Percentiles rank a stretch among this genome's conserved stretches.
Evolutionary conservation across 2,797 vertebrate species (phyloP).

Genomic region (Clarias fuscus): DNA sequence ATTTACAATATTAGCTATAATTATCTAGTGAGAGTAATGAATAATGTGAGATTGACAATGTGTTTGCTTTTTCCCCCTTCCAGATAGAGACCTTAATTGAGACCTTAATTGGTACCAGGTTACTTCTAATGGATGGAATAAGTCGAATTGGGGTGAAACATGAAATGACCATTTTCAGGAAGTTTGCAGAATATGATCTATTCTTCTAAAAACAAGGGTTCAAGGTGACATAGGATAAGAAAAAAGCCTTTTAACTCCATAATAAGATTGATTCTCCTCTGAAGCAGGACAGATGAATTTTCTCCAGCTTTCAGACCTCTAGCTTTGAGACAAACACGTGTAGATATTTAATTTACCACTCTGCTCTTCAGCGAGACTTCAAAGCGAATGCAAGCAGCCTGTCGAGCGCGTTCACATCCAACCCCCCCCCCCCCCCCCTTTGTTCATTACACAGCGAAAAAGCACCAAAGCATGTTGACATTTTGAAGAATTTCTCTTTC

Average conservation of each 20-base stretch:
- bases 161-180: background rate
- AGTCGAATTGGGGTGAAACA: background rate
- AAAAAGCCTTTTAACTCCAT: background rate
- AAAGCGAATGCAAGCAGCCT: background rate
- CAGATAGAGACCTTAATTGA: background rate
- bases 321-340: background rate
- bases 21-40: background rate
- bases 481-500: constrained; percentile 15
- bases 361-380: constrained; percentile 14
- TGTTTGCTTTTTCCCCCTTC: background rate
- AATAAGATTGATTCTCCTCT: background rate
- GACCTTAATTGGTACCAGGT: constrained; percentile 3
- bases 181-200: background rate
- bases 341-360: constrained; percentile 25
- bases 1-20: background rate
- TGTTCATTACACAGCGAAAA: constrained; percentile 25
- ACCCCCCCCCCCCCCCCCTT: background rate
- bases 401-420: background rate
- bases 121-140: background rate
- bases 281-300: background rate
- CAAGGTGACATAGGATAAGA: background rate
- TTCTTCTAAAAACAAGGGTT: background rate
- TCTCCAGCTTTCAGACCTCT: constrained; percentile 10
- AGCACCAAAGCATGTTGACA: constrained; percentile 21
- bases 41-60: background rate